Conservation (phyloP, 2,888 invertebrate genomes). For the Slavum lentiscoides region DNA sequence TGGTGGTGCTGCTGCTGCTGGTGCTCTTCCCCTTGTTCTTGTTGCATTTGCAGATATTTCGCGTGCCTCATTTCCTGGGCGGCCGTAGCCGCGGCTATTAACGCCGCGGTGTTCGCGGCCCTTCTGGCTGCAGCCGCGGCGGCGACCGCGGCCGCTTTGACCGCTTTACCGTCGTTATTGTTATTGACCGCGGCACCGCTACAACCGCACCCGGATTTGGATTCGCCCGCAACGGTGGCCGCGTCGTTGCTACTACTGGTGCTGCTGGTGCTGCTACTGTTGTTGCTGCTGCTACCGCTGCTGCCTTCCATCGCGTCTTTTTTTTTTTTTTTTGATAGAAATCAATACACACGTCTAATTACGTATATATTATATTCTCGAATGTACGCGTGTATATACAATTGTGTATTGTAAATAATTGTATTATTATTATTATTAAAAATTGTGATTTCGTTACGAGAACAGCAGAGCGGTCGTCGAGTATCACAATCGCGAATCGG, state of each 20-base stretch:
- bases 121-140: not conserved
- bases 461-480: not conserved
- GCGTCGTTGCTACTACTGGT: not conserved
- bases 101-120: conserved; percentile 70
- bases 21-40: not conserved
- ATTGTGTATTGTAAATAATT: not conserved
- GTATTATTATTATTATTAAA: not conserved
- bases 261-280: conserved; percentile 30
- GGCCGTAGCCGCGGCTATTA: conserved; percentile 76
- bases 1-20: not conserved
- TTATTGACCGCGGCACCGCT: conserved; percentile 34
- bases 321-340: too few species aligned
- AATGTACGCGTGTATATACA: not conserved
- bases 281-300: conserved; percentile 16
- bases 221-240: not conserved
- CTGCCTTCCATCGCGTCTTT: conserved; percentile 48
- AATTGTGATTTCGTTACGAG: not conserved
- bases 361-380: not conserved
- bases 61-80: not conserved
- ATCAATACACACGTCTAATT: not conserved
- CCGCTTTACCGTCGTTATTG: conserved; percentile 21
- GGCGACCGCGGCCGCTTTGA: not conserved
- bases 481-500: conserved; percentile 51
- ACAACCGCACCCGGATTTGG: conserved; percentile 54
- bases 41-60: not conserved